Evolutionary conservation across 1,140 invertebrate species (phyloP).

Genomic region (Rhizoglyphus robini): DNA sequence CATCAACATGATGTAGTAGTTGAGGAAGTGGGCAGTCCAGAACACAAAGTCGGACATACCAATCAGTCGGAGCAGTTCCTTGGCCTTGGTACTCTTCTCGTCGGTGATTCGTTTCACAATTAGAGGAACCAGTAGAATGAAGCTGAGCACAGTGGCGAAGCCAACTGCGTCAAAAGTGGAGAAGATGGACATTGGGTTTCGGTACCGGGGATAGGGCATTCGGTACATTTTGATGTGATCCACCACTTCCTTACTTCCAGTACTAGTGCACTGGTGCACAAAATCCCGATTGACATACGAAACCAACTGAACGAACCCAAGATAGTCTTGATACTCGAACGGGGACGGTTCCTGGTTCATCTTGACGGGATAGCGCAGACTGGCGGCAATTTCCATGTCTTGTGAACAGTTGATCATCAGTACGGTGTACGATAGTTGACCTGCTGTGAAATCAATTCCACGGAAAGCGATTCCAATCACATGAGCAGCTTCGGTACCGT

Average conservation of each 20-base stretch:
- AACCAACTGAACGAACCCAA: not conserved
- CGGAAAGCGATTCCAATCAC: too few species aligned
- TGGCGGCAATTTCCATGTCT: too few species aligned
- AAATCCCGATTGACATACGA: not conserved
- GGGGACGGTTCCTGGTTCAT: not conserved
- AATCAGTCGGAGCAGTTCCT: constrained; percentile 48
- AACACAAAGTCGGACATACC: constrained; percentile 44
- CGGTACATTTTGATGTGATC: not conserved
- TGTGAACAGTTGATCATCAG: not conserved
- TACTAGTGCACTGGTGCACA: not conserved
- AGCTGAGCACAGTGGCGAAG: constrained; percentile 1
- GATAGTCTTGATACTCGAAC: not conserved
- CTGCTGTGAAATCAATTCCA: too few species aligned
- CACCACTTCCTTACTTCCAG: not conserved
- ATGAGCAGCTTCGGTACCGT: too few species aligned
- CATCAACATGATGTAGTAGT: constrained; percentile 40
- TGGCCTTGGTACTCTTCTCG: constrained; percentile 13
- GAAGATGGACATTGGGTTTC: not conserved
- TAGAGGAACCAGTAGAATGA: constrained; percentile 7
- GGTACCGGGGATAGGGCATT: constrained; percentile 6
- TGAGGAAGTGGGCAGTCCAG: constrained; percentile 47
- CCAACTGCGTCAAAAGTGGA: constrained; percentile 10
- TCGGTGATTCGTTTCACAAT: constrained; percentile 22
- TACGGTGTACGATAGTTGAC: too few species aligned
- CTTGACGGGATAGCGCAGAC: not conserved